These are phyloP conservation scores for Dichetophora obliterata DNA, from an alignment of 2,888 invertebrate species.

Conservation along the genomic window DNA sequence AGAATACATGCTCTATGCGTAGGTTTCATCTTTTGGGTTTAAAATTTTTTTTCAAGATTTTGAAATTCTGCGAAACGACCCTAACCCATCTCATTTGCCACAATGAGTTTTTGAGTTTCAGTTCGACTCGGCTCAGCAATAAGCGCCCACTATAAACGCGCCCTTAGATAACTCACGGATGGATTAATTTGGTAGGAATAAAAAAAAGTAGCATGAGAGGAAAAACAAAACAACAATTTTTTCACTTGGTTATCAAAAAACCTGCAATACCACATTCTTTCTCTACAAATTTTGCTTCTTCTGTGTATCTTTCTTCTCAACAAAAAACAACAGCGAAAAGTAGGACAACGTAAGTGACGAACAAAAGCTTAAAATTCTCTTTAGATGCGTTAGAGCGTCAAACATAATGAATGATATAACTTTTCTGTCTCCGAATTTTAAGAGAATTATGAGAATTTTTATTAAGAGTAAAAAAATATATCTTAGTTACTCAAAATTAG, in stretches of 20 bases:
- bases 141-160: no score
- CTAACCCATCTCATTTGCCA: no score
- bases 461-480: background rate
- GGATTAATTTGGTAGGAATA: background rate
- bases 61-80: no score
- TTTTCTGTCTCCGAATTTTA: no score
- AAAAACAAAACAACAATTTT: background rate
- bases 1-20: no score
- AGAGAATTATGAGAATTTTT: background rate
- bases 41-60: no score
- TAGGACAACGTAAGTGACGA: conserved; percentile 5
- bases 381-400: background rate
- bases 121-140: no score
- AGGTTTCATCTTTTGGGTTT: no score
- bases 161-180: background rate
- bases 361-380: background rate
- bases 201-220: background rate
- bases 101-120: no score
- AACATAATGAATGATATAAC: no score
- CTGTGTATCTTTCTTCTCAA: background rate
- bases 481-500: background rate
- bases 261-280: conserved; percentile 22
- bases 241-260: background rate
- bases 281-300: conserved; percentile 9
- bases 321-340: background rate